Evolutionary conservation across 1,140 invertebrate genomes (phyloP).

Genomic region (Pteromalus puparum): DNA sequence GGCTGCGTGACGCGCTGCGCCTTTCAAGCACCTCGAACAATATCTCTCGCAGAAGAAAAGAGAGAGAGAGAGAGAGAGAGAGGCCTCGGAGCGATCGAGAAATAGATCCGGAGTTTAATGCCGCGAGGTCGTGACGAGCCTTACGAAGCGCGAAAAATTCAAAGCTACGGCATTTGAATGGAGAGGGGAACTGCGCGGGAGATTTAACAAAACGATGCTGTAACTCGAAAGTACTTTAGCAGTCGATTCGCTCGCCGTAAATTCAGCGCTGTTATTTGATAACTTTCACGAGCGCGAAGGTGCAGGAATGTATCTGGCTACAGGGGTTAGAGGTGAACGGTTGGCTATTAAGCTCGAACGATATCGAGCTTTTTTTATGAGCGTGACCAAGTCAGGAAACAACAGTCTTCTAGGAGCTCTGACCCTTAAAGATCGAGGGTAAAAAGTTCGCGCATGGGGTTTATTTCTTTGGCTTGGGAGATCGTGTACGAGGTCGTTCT

Average conservation of each 20-base stretch:
- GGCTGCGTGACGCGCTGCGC: background rate
- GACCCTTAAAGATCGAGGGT: too few species aligned
- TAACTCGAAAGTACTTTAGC: conserved; percentile 25
- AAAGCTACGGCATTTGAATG: background rate
- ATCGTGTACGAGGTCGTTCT: too few species aligned
- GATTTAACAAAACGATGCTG: conserved; percentile 14
- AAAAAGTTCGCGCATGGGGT: too few species aligned
- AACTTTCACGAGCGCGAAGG: background rate
- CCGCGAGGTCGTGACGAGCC: conserved; percentile 32
- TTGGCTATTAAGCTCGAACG: background rate
- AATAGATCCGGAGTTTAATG: conserved; percentile 37
- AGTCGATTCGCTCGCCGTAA: background rate
- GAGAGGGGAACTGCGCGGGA: background rate
- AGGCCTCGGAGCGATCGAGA: conserved; percentile 18
- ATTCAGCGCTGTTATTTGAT: conserved; percentile 8
- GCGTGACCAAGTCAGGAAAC: background rate
- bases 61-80: background rate
- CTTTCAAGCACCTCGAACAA: conserved; percentile 18
- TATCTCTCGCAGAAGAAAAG: background rate
- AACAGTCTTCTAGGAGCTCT: background rate
- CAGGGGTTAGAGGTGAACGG: background rate
- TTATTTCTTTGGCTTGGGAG: too few species aligned
- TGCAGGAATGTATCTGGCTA: background rate
- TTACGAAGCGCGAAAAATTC: conserved; percentile 25
- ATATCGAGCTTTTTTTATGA: background rate